Base-by-base conservation (phyloP, 2,888 invertebrate species). In the Agriotes lineatus region DNA sequence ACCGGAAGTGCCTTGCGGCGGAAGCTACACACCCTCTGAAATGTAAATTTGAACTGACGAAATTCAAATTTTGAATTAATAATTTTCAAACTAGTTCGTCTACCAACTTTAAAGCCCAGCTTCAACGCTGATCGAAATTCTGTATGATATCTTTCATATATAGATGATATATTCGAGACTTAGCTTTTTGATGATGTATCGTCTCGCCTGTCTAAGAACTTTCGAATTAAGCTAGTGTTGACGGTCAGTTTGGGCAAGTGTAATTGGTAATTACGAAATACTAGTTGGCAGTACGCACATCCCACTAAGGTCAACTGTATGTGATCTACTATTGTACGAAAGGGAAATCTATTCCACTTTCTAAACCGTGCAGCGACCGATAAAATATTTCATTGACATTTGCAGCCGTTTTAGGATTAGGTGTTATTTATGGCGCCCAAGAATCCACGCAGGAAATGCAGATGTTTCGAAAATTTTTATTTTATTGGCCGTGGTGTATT, bases 271-370 rank as follows among this genome's bases (percentile, higher is more conserved):
- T 48, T 48, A 19, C 48, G 12, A 48, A 48, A 48, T 48, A 22
- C 12, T 48, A 12, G 48, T 48, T 25, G 20, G 4, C 25, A 20
- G 7, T 22, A 48, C 48, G 48, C 48, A 22, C 48, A 48, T 48
- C 48, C 48, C 12, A 22, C 22, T 48, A 48, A 48, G 48, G 48
- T 48, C 48, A 48, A 20, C n/a, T 12, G 42, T 42, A 22, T 42
- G 57, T 57, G 39, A 25, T 45, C 45, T 48, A 3, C 48, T 20
- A 33, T 30, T 20, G 20, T 45, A 60, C 59, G 59, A 60, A 60
- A 60, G 59, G 44, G 59, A 60, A 60, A 60, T 45, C 45, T 48
- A 60, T 19, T 60, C 20, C 35, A 60, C 59, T 60, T 60, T 60
- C 59, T 60, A 60, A 60, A 48, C 35, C 35, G 45, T 45, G 35